A percentile compares a stretch with the other conserved stretches of the same genome.
Evolutionary conservation across 35 echinoderm and acorn worm genomes (phyloP).

Genomic region (Eucidaris tribuloides): DNA sequence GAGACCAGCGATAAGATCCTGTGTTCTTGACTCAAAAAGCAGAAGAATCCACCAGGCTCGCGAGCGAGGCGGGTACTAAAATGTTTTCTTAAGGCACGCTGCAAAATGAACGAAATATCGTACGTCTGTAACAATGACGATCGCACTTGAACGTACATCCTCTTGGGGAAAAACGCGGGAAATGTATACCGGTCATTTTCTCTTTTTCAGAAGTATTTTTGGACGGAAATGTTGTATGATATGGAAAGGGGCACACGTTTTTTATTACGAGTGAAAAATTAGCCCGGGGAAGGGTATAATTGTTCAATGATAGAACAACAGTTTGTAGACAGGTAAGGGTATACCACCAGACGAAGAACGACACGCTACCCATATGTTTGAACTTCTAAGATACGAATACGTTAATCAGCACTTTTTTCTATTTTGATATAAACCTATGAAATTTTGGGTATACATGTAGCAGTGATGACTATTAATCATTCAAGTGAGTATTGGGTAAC

Average conservation of each 20-base stretch:
- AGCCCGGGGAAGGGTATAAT: neutral
- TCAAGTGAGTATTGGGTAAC: too few species aligned
- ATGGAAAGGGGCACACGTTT: neutral
- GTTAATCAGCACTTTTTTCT: too few species aligned
- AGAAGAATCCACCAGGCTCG: neutral
- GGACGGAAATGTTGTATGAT: conserved; percentile 23
- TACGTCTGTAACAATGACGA: neutral
- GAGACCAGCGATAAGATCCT: conserved; percentile 12
- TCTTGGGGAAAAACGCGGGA: neutral
- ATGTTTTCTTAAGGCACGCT: conserved; percentile 15
- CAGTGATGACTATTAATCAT: too few species aligned
- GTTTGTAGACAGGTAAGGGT: too few species aligned
- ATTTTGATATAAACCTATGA: too few species aligned
- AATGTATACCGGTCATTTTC: conserved; percentile 21
- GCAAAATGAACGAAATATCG: neutral
- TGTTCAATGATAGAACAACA: neutral
- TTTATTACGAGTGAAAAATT: neutral
- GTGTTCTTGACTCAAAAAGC: neutral
- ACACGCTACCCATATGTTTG: too few species aligned
- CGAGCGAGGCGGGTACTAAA: too few species aligned
- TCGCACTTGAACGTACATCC: conserved; percentile 18
- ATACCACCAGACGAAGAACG: too few species aligned
- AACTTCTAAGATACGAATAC: too few species aligned
- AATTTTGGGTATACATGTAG: too few species aligned
- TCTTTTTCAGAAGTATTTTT: conserved; percentile 16